Conservation (phyloP, 2,888 invertebrate species). For the Eubasilissa splendida region DNA sequence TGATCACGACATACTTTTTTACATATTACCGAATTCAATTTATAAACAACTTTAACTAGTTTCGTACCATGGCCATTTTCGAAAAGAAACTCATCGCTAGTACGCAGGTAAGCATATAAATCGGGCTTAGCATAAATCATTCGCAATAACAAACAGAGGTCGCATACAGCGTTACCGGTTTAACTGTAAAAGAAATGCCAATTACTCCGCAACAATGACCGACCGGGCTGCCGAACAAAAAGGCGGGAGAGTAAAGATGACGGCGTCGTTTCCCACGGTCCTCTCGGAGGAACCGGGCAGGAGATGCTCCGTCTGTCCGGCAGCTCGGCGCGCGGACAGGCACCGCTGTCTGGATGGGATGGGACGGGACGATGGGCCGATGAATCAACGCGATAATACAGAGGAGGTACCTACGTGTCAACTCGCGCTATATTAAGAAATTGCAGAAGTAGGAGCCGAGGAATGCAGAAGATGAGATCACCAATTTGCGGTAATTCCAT, state of each 20-base stretch:
- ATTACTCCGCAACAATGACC: conserved; percentile 45
- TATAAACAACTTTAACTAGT: too few relatives aligned
- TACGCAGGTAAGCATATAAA: too few relatives aligned
- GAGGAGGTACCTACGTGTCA: not conserved
- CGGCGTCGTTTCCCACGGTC: conserved; percentile 27
- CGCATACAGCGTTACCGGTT: conserved; percentile 43
- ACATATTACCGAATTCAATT: too few relatives aligned
- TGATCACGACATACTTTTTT: too few relatives aligned
- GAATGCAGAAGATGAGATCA: conserved; percentile 34
- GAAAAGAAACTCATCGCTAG: too few relatives aligned
- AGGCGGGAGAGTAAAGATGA: conserved; percentile 7
- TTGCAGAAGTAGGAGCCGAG: conserved; percentile 18
- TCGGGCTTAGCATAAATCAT: not conserved
- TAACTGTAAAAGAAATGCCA: conserved; percentile 45
- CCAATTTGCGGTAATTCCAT: conserved; percentile 34
- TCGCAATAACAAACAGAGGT: not conserved
- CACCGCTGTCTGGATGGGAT: too few relatives aligned
- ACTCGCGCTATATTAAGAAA: conserved; percentile 14
- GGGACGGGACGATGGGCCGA: too few relatives aligned
- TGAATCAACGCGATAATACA: too few relatives aligned
- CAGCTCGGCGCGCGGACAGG: not conserved
- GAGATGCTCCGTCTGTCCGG: not conserved
- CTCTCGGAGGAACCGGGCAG: conserved; percentile 3
- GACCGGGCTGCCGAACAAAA: conserved; percentile 33
- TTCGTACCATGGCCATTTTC: too few relatives aligned